Evolutionary conservation across 1,140 invertebrate genomes (phyloP).

Genomic region (Eufriesea mexicana): DNA sequence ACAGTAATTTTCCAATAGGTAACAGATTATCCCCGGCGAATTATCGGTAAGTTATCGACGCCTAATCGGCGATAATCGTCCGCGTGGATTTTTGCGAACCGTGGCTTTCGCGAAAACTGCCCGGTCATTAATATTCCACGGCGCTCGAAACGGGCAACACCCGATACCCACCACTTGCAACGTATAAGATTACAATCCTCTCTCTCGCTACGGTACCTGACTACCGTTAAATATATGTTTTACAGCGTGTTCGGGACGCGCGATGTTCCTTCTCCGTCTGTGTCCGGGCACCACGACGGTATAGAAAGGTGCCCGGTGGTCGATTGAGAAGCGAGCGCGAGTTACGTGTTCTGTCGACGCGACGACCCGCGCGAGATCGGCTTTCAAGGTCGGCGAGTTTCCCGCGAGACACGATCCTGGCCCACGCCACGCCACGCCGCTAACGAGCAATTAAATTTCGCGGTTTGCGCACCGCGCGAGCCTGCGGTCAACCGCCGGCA

Average conservation of each 20-base stretch:
- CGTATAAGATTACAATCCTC: constrained; percentile 68
- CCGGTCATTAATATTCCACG: constrained; percentile 62
- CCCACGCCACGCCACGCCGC: not conserved
- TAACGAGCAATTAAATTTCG: constrained; percentile 51
- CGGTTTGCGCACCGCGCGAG: constrained; percentile 23
- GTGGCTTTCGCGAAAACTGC: constrained; percentile 44
- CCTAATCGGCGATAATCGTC: constrained; percentile 17
- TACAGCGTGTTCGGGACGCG: constrained; percentile 56
- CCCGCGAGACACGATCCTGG: not conserved
- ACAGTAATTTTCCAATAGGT: constrained; percentile 27
- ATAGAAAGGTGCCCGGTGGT: constrained; percentile 25
- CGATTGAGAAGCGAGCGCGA: constrained; percentile 32
- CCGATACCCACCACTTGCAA: constrained; percentile 66
- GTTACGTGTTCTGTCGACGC: constrained; percentile 44
- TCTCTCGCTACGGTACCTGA: constrained; percentile 61
- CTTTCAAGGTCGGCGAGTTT: constrained; percentile 59
- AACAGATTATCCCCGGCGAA: not conserved
- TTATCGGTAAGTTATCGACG: constrained; percentile 17
- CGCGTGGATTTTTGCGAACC: no score
- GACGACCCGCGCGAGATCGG: constrained; percentile 27
- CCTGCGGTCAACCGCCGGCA: constrained; percentile 5
- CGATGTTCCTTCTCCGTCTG: not conserved
- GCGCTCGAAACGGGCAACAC: constrained; percentile 60
- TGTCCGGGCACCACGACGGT: not conserved
- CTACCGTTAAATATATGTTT: constrained; percentile 70